Evolutionary conservation across 2,888 invertebrate species (phyloP), one percentile per base, ranked within the genome.

Genomic region (Amblyjoppa proteus): DNA sequence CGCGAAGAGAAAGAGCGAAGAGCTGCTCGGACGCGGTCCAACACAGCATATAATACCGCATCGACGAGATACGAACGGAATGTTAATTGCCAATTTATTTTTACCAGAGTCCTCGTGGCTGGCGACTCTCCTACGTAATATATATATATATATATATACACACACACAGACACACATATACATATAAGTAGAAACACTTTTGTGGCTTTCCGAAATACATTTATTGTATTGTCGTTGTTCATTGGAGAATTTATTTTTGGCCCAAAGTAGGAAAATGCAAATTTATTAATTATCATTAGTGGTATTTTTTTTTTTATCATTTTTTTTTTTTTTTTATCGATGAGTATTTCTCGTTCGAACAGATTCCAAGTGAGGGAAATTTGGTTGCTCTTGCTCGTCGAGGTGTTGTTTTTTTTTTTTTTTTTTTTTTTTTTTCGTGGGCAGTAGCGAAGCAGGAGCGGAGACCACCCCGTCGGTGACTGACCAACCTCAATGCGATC

Each of bases 61-160:
- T 77, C 74, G 71, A 69, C 87, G 89, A 90, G 91, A 93, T 90
- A 91, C 90, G 89, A 90, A 89, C 87, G 91, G 92, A 92, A 93
- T 92, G 91, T 93, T 93, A 92, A 92, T 93, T 93, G 91, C 91
- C 90, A 91, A 86, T 92, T 92, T 92, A 93, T 93, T 92, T 92
- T 92, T 91, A 90, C 90, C 86, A 89, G 20, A 28, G 71, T 80
- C 80, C 71, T 68, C 68, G 75, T 74, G 58, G 64, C 74, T 38
- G 68, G 68, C 51, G 69, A 58, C 58, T 58, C 56, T 61, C 31
- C 64, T 64, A 53, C 76, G 25, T 31, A 58, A 53, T 20, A n/a
- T 4, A n/a, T 16, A 51, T 9, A 41, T 56, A 53, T 56, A 73
- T 20, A 56, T 38, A 20, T 25, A 25, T 56, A 38, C 13, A n/a